Evolutionary conservation across 2,888 invertebrate genomes (phyloP), one percentile per base, ranked within the genome.

Genomic region (Drosophila parthenogenetica): DNA sequence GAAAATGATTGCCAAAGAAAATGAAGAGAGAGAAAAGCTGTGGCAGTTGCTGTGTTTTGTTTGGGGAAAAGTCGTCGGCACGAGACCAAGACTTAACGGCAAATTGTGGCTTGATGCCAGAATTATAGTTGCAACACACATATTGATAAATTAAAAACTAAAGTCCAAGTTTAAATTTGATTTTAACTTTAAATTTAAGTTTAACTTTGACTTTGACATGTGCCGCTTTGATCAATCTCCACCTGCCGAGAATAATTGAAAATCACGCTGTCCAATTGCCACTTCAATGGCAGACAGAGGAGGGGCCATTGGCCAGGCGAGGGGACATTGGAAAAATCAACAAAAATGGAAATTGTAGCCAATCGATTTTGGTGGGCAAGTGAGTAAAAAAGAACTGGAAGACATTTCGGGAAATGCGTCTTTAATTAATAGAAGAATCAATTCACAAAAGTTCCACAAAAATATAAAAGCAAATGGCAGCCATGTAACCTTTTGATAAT

Each of bases 261-360:
- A 89, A 83, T 84, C 84, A 85, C 87, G 87, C 81, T 68, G 77
- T 60, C 73, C 84, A 87, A 84, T 87, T 88, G 83, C 75, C 80
- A 82, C 83, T 85, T 75, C 65, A 58, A 61, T 54, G 51, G 49
- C 17, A 42, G 8, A 49, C 25, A 8, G 19, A 45, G 39, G 19
- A 19, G 13, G 4, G 13, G 19, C 29, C n/a, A 10, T 16, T 32
- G 3, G 13, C 5, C 4, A 32, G 13, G 29, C 29, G 13, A 37
- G 46, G 51, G 29, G 5, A 11, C 14, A 11, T 39, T 19, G 62
- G 79, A 79, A 84, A 84, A 89, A 76, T 75, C 85, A 86, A 89
- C 85, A 89, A 69, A 84, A 87, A 78, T 78, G 68, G 80, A 85
- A 87, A 86, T 89, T 84, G 85, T 86, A 59, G 80, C 89, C 75